Evolutionary conservation across 2,888 invertebrate species (phyloP), one percentile per base, ranked within the genome.

Genomic region (Caenorhabditis drosophilae): DNA sequence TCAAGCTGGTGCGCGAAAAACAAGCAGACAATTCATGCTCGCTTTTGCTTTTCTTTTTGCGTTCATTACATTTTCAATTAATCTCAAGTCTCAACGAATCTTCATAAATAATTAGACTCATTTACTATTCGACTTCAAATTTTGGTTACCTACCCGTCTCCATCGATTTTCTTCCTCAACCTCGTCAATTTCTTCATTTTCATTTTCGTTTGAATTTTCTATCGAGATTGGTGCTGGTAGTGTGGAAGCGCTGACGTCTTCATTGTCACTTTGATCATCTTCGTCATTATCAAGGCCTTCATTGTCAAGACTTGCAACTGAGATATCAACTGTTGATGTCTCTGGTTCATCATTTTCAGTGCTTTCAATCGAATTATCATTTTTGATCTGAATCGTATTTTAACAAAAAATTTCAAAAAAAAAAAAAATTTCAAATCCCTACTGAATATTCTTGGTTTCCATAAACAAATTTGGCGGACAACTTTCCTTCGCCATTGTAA

Each of bases 401-500:
- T 20, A 35, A 36, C 40, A 41, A 42, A n/a, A n/a, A 16, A 38
- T 34, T 42, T 34, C 11, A 41, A 22, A 22, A 4, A 15, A 18
- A 18, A 20, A 47, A 0, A 11, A 41, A 18, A 36, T 25, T 44
- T 49, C 45, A 15, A 2, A 16, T 34, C 20, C 45, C 47, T 44
- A 73, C 73, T 27, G 59, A 26, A 45, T 54, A 75, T 56, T 67
- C 72, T 22, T 62, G 63, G 1, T 60, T 52, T 27, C 72, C 73
- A 46, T 58, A 60, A 27, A 70, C 51, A 41, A 75, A 73, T 50
- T 73, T 71, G 23, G 70, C 73, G 25, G 50, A 54, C 15, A 68
- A 34, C 3, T 66, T 35, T 16, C 73, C 77, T 31, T 73, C 72
- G 36, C 69, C 73, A 46, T 54, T 34, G 42, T 64, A 77, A 16